These are phyloP conservation scores for Rhabdornis inornatus DNA, from an alignment of 2,113 vertebrate species.

Conservation along the genomic window DNA sequence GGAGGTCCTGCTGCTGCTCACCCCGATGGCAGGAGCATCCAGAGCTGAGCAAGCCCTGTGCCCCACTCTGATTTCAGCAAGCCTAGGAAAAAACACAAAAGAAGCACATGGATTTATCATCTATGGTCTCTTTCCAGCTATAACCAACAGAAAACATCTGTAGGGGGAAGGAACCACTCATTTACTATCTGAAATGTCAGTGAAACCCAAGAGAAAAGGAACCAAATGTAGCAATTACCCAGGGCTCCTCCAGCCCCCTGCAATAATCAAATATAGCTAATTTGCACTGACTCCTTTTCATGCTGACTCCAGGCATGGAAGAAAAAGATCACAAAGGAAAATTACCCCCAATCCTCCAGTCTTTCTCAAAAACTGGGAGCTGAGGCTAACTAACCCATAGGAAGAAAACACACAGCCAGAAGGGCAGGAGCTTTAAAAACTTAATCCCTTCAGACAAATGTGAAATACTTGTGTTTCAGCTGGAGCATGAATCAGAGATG, in stretches of 20 bases:
- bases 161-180: neutral
- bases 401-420: neutral
- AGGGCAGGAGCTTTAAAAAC: neutral
- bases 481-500: neutral
- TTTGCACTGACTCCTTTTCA: neutral
- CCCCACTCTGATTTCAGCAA: neutral
- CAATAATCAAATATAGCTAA: neutral
- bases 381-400: neutral
- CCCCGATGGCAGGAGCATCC: neutral
- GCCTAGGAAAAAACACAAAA: neutral
- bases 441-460: slow-evolving; percentile 31
- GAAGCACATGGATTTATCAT: slow-evolving; percentile 6
- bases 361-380: neutral
- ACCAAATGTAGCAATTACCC: neutral
- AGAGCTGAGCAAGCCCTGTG: neutral
- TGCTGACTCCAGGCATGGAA: neutral
- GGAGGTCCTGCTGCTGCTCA: neutral
- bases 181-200: slow-evolving; percentile 27
- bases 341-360: neutral
- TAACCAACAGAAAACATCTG: slow-evolving; percentile 60
- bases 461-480: slow-evolving; percentile 1
- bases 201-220: slow-evolving; percentile 28
- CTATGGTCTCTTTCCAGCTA: neutral
- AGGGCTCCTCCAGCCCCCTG: neutral
- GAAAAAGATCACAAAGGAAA: slow-evolving; percentile 16